phyloP scores from a whole-genome alignment of 2,888 invertebrate genomes.

The Drosophila lacicola region DNA sequence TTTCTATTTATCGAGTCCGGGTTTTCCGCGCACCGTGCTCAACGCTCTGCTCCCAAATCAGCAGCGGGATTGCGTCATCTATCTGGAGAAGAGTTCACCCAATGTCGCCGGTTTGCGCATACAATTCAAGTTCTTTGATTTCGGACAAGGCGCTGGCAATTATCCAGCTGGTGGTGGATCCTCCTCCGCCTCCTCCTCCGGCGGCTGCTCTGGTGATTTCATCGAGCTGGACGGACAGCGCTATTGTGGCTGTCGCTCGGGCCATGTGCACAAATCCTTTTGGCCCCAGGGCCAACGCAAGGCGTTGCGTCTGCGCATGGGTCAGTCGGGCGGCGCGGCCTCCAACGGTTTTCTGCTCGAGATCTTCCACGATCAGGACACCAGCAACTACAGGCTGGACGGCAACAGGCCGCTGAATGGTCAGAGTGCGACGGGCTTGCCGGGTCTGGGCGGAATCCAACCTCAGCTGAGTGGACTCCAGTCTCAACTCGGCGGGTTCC shows the following conservation, averaged over 20 bases:
- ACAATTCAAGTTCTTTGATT: conserved; percentile 86
- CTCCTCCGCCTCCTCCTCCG: background rate
- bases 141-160: conserved; percentile 80
- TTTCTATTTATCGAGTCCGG: conserved; percentile 87
- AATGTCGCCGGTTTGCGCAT: conserved; percentile 86
- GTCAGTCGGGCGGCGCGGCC: conserved; percentile 83
- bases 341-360: conserved; percentile 87
- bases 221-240: conserved; percentile 87
- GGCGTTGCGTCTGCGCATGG: conserved; percentile 85
- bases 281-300: conserved; percentile 84
- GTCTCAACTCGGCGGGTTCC: conserved; percentile 7
- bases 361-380: conserved; percentile 87
- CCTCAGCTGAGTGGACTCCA: background rate
- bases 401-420: conserved; percentile 1
- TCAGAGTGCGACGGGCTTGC: background rate
- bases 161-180: conserved; percentile 17
- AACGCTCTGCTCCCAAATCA: conserved; percentile 75
- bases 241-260: conserved; percentile 87
- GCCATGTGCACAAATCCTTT: conserved; percentile 71
- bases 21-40: conserved; percentile 86
- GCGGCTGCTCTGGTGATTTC: conserved; percentile 85
- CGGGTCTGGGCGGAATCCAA: conserved; percentile 8
- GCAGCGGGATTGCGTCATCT: conserved; percentile 86
- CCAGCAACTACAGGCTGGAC: conserved; percentile 50
- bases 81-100: conserved; percentile 85